phyloP scores from a whole-genome alignment of 2,797 vertebrate species.

The Knipowitschia caucasica region DNA sequence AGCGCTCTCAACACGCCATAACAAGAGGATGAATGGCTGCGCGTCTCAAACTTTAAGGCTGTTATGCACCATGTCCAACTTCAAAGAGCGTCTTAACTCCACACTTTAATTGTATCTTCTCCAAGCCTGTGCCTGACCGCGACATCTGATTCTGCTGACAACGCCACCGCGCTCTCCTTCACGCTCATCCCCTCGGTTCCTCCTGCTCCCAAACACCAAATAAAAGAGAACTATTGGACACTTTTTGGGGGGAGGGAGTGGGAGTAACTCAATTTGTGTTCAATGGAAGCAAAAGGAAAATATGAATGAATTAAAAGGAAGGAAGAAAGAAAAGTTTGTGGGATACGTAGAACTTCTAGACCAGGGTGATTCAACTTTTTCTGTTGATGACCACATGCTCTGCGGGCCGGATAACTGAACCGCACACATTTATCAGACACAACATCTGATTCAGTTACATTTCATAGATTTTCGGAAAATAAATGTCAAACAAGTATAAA shows the following conservation, averaged over 20 bases:
- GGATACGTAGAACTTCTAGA: too few species aligned
- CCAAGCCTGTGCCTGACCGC: slow-evolving; percentile 78
- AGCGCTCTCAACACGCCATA: slow-evolving; percentile 75
- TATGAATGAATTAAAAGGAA: too few species aligned
- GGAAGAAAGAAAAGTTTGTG: too few species aligned
- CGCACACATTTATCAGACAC: too few species aligned
- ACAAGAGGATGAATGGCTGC: slow-evolving; percentile 65
- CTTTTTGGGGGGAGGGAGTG: background rate
- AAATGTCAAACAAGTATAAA: too few species aligned
- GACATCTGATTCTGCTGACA: slow-evolving; percentile 84
- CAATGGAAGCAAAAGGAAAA: background rate
- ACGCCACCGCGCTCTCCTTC: slow-evolving; percentile 71
- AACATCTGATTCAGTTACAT: too few species aligned
- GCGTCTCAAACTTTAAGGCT: slow-evolving; percentile 74
- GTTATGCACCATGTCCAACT: slow-evolving; percentile 78
- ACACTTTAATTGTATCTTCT: slow-evolving; percentile 86
- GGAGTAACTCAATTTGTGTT: background rate
- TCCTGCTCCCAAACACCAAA: background rate
- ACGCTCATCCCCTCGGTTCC: slow-evolving; percentile 51
- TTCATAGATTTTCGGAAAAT: too few species aligned
- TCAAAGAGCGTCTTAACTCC: slow-evolving; percentile 85
- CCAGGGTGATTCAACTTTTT: too few species aligned
- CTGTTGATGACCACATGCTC: too few species aligned
- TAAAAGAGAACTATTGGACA: background rate
- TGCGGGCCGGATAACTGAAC: too few species aligned